Conservation (phyloP, 2,888 invertebrate species). For the Nymphalis urticae region DNA sequence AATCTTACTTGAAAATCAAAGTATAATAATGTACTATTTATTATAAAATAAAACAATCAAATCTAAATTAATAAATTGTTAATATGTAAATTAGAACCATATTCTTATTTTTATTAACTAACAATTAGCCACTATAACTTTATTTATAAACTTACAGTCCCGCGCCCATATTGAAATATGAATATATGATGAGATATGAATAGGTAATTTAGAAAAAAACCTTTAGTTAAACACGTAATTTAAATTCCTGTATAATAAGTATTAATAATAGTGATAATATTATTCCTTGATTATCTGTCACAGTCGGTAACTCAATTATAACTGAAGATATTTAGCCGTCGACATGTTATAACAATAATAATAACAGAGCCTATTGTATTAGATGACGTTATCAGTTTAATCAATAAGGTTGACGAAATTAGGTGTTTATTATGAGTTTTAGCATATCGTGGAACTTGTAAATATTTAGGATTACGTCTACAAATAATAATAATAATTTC, state of each 20-base stretch:
- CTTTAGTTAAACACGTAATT: background rate
- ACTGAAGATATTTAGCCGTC: slow-evolving; percentile 10
- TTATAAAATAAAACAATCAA: too few species aligned
- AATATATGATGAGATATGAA: too few species aligned
- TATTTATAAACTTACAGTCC: slow-evolving; percentile 52
- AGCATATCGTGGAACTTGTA: too few species aligned
- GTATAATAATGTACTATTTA: too few species aligned
- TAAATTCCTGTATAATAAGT: background rate
- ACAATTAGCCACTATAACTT: background rate
- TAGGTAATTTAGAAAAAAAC: background rate
- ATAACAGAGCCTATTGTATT: slow-evolving; percentile 13
- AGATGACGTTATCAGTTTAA: slow-evolving; percentile 5
- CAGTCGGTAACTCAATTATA: background rate
- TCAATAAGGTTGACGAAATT: too few species aligned
- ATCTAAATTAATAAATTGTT: background rate
- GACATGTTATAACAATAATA: background rate
- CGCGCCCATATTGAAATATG: slow-evolving; percentile 41
- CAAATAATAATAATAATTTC: too few species aligned
- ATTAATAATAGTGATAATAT: background rate
- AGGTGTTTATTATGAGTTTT: too few species aligned
- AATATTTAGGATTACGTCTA: too few species aligned
- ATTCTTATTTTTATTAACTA: background rate
- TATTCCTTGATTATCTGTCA: background rate
- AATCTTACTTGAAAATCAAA: too few species aligned
- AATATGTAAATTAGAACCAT: background rate